Percentiles rank a stretch among this genome's conserved stretches.
These are phyloP conservation scores for Cheiracanthium punctorium DNA, from an alignment of 2,888 invertebrate genomes.

Conservation along the genomic window DNA sequence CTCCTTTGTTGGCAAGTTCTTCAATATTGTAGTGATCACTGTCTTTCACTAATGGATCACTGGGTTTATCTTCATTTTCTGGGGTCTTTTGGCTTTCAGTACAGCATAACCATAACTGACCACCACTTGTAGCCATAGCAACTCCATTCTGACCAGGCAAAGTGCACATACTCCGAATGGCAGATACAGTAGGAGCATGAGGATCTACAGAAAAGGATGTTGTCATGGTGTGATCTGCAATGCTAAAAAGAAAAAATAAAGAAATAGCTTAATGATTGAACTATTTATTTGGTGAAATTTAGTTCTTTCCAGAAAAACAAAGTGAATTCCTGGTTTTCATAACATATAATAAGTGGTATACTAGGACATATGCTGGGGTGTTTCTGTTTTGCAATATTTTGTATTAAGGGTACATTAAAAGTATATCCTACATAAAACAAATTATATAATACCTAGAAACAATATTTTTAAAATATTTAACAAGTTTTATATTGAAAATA, in stretches of 20 bases:
- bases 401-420: too few species aligned
- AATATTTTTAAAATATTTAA: too few species aligned
- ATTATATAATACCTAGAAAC: too few species aligned
- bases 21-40: slow-evolving; percentile 42
- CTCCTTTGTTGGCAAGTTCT: slow-evolving; percentile 72
- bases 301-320: too few species aligned
- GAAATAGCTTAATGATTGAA: too few species aligned
- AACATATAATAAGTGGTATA: too few species aligned
- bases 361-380: too few species aligned
- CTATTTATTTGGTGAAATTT: too few species aligned
- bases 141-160: slow-evolving; percentile 83
- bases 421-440: too few species aligned
- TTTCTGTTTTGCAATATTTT: too few species aligned
- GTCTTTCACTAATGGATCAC: slow-evolving; percentile 7
- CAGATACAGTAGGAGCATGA: slow-evolving; percentile 79
- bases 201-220: slow-evolving; percentile 81
- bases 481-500: too few species aligned
- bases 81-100: slow-evolving; percentile 75
- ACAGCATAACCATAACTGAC: slow-evolving; percentile 84
- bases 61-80: slow-evolving; percentile 22
- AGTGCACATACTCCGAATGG: slow-evolving; percentile 83
- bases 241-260: slow-evolving; percentile 58
- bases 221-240: slow-evolving; percentile 78
- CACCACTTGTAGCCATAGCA: slow-evolving; percentile 88
- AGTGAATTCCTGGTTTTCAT: too few species aligned